Percentiles rank a stretch among this genome's conserved stretches.
phyloP scores from a whole-genome alignment of 2,113 vertebrate genomes.

The Antechinus flavipes region DNA sequence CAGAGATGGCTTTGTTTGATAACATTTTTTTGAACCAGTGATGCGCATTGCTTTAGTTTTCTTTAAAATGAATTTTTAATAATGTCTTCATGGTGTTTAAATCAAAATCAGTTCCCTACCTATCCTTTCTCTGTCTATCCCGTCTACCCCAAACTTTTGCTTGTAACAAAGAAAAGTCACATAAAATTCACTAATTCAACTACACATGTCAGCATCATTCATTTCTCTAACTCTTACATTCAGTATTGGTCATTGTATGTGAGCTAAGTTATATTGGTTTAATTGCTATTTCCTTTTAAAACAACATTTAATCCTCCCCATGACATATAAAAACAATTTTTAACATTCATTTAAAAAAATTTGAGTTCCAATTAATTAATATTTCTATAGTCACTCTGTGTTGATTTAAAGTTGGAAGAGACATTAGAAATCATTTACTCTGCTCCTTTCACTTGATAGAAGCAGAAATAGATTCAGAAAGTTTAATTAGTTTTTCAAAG shows the following conservation, averaged over 20 bases:
- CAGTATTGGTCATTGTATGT: neutral
- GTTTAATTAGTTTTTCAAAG: neutral
- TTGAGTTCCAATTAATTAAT: neutral
- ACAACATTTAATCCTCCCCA: neutral
- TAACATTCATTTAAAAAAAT: neutral
- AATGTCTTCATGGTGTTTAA: neutral
- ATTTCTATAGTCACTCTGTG: neutral
- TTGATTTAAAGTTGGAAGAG: neutral
- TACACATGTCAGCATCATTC: neutral
- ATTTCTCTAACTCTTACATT: neutral
- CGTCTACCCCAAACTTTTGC: neutral
- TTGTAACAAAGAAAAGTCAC: neutral
- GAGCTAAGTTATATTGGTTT: neutral
- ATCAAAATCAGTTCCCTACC: neutral
- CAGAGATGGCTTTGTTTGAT: slow-evolving; percentile 5
- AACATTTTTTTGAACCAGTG: slow-evolving; percentile 29
- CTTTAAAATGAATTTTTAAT: neutral
- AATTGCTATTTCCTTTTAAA: no score
- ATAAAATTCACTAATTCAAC: neutral
- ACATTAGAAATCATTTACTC: neutral
- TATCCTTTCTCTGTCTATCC: neutral
- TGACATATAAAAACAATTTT: neutral
- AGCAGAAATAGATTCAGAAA: neutral
- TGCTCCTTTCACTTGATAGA: neutral
- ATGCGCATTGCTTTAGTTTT: slow-evolving; percentile 11